Conservation (phyloP, 2,888 invertebrate genomes). For the Drosophila testacea region DNA sequence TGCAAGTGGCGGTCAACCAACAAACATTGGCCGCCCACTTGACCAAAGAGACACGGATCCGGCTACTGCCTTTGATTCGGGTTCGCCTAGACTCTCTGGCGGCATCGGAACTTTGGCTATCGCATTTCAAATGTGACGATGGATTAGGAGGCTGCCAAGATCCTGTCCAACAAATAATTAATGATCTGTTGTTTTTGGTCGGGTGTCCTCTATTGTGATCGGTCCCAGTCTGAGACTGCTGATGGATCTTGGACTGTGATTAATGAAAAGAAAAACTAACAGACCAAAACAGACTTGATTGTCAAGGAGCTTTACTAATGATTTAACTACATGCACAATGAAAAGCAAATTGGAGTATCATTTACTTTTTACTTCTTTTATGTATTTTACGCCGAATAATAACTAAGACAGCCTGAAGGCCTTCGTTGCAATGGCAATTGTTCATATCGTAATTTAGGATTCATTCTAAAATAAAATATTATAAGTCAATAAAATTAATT, state of each 20-base stretch:
- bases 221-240: conserved; percentile 13
- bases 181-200: conserved; percentile 55
- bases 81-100: conserved; percentile 50
- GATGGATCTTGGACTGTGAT: conserved; percentile 41
- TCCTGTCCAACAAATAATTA: conserved; percentile 41
- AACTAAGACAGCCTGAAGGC: no score
- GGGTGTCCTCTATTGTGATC: conserved; percentile 43
- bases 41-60: conserved; percentile 46
- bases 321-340: no score
- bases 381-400: no score
- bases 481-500: no score
- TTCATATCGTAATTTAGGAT: no score
- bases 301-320: neutral
- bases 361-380: no score
- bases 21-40: conserved; percentile 69
- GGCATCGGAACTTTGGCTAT: conserved; percentile 72
- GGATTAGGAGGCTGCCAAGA: conserved; percentile 16
- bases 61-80: conserved; percentile 40
- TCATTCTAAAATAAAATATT: no score
- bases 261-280: conserved; percentile 24
- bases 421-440: no score
- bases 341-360: no score
- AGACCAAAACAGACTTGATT: no score
- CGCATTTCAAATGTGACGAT: conserved; percentile 63
- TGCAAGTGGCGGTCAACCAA: conserved; percentile 70